Evolutionary conservation across 2,888 invertebrate genomes (phyloP), one percentile per base, ranked within the genome.

Genomic region (Harpalus rubripes): DNA sequence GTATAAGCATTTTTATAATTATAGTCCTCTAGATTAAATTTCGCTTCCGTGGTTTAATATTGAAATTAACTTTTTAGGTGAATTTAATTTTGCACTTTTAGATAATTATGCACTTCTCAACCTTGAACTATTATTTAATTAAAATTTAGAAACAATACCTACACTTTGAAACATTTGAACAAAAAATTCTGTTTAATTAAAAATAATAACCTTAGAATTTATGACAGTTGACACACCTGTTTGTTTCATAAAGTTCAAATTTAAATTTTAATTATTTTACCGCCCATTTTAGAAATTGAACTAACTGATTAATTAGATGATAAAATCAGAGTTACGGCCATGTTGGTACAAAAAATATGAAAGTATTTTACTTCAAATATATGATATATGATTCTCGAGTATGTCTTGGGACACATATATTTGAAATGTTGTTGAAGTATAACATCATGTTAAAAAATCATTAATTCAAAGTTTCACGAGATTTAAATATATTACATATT

Each of bases 41-140:
- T 68, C 15, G 68, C 68, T 68, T 68, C 68, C 68, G 68, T 68
- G 32, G 15, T 39, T 68, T 68, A 63, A 63, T 63, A 63, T 63
- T 63, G 26, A 63, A 63, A 63, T 63, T 63, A 63, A 63, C 7
- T 26, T 63, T 63, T n/a, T 39, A 7, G 15, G 10, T 68, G 32
- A 16, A 8, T 61, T 32, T 39, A 65, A 65, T 65, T 68, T 68
- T 68, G 68, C 68, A 59, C 59, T 39, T 39, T 68, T 7, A n/a
- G 32, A 39, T 68, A 63, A 63, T 26, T 26, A 63, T 63, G 12
- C 63, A 18, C 4, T 63, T 26, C 22, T 63, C 63, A 63, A 22
- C 63, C 26, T 63, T 63, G 63, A 26, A 18, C 22, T 26, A 63
- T 52, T 52, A 52, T 12, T 52, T 52, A 52, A 52, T 52, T 32